Base-by-base conservation (phyloP, 2,113 vertebrate species). In the Lepisosteus osseus region DNA sequence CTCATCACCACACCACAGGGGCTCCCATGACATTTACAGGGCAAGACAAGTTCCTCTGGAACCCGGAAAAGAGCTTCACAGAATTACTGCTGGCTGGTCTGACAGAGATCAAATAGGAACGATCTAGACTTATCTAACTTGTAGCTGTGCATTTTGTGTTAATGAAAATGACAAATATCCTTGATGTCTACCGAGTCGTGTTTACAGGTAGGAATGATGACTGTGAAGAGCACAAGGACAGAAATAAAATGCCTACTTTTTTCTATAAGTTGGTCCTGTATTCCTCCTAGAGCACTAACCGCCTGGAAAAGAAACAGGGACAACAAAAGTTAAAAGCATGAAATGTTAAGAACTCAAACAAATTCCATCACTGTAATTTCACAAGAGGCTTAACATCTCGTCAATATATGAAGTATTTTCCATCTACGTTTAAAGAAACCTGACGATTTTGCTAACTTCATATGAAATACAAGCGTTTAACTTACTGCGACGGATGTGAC, bases 401-500 rank as follows among this genome's bases (percentile, higher is more conserved):
- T 42, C 29, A 13, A 40, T 42, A 65, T 43, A 42, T 42, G 3
- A 65, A 8, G 7, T 13, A 42, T 13, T 1, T 13, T 63, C 1
- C 12, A 12, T 41, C 29, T 41, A 13, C 12, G 9, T 61, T 6
- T 12, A 5, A 42, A 12, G 7, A 13, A 42, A 13, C 41, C 9
- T 2, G 44, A 65, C 14, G 9, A 15, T 9, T 43, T 0, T 65
- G 6, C 11, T 12, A 2, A 13, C 62, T 43, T 9, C 41, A 73
- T 4, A 7, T 17, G n/a, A 41, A 13, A n/a, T 14, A n/a, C 9
- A 63, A 7, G 5, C 8, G 4, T 29, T 43, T 44, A 68, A 92
- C 97, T 94, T 84, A 99, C 97, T 44, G 96, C 97, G 6, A 97
- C 95, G 0, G 97, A 99, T 0, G 97, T 99, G 64, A 99, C 97